Base-by-base conservation (phyloP, 2,797 vertebrate genomes). In the Tapirus indicus region DNA sequence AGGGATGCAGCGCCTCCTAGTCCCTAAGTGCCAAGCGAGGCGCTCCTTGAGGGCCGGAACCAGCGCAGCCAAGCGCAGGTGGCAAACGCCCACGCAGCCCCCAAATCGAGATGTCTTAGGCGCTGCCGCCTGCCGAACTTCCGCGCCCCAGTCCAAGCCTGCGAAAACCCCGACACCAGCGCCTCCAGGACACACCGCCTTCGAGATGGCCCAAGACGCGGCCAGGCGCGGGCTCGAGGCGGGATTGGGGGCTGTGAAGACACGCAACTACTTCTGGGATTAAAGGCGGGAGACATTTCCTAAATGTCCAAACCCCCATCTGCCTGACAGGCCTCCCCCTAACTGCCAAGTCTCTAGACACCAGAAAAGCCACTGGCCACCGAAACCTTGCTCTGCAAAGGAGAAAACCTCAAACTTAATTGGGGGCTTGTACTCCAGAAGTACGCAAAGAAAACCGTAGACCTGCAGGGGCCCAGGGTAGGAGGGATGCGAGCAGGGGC, bases 51-150 rank as follows among this genome's bases (percentile, higher is more conserved):
- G 58, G 52, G 56, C 20, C 18, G 9, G 64, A 85, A 52, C 47
- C 54, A 0, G 49, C 32, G 85, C 12, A 64, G 62, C 54, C 56
- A 38, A 64, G 92, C 23, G 32, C 97, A 97, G 94, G 95, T 95
- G 97, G 74, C 92, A 69, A 78, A 68, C 2, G 17, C 44, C 78
- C 4, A 11, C 25, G 6, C 71, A 75, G 56, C 69, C 35, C 68
- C 58, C 18, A 68, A 23, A 29, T 27, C 2, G 21, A 38, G 23
- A 21, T 77, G 41, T 41, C 44, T 60, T 17, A 5, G 12, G 69
- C 32, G 41, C 47, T n/a, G 80, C 41, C 38, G 66, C 49, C 49
- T 11, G n/a, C 6, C 3, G 32, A 10, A 47, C 56, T 41, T 60
- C 20, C 12, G 32, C 21, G 14, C 62, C 56, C 38, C 38, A 4